These are phyloP conservation scores for Bombus difficillimus DNA, from an alignment of 1,140 invertebrate species.

Conservation along the genomic window DNA sequence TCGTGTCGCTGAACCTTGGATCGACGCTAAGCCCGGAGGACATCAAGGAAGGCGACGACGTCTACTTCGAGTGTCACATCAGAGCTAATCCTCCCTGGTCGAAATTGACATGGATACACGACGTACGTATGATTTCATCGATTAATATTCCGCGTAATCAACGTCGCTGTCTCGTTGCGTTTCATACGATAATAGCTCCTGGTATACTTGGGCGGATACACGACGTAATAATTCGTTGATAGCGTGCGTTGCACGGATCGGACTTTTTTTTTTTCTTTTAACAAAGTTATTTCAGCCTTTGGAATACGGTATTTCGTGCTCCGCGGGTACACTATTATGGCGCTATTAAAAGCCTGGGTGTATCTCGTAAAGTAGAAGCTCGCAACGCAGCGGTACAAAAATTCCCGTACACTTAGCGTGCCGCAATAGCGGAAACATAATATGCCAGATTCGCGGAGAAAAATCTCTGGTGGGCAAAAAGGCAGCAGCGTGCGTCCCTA, in stretches of 20 bases:
- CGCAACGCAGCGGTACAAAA: not conserved
- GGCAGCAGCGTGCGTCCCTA: not conserved
- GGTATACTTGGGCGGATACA: no score
- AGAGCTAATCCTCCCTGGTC: slow-evolving; percentile 92
- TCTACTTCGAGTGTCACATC: slow-evolving; percentile 96
- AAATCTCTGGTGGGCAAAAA: slow-evolving; percentile 18
- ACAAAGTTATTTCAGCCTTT: not conserved
- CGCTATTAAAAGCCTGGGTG: not conserved
- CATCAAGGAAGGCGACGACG: slow-evolving; percentile 95
- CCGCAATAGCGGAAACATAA: not conserved
- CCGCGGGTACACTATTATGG: not conserved
- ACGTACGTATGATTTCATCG: slow-evolving; percentile 86
- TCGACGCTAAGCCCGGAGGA: slow-evolving; percentile 92
- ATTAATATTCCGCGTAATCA: not conserved
- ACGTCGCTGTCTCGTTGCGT: no score
- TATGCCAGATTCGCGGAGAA: not conserved
- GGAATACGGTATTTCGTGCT: not conserved
- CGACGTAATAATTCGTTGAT: no score
- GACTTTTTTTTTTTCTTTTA: no score
- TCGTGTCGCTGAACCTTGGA: slow-evolving; percentile 91
- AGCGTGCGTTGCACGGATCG: no score
- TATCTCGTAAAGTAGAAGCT: not conserved
- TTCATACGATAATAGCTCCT: no score
- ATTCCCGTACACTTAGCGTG: slow-evolving; percentile 1
- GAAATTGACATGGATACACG: slow-evolving; percentile 93